Evolutionary conservation across 1,140 invertebrate species (phyloP), one percentile per base, ranked within the genome.

Genomic region (Leptinotarsa defecta): DNA sequence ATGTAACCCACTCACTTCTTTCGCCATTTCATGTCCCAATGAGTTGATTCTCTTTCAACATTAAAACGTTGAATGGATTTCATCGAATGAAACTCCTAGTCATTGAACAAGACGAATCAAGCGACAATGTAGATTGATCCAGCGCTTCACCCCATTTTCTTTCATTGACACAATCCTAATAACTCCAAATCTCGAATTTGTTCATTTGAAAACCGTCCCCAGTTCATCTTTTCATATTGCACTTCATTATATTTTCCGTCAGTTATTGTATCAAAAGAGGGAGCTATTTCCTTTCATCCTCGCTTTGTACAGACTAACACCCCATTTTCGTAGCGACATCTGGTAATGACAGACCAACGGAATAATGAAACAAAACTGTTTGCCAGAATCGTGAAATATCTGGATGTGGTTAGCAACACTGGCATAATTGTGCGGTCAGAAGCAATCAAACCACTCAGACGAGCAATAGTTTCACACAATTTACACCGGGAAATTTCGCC

Each of bases 361-460:
- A 77, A 77, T 79, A 80, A 80, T 80, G 74, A 75, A 75, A 79
- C 74, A 64, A 49, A 77, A 75, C 76, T 75, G 79, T 80, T 80
- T 74, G 70, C 75, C 65, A 24, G 49, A 48, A 22, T 48, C 27
- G 63, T 61, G 71, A 73, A 73, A 80, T 80, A 77, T 79, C 76
- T 77, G 75, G 75, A 79, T 75, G 74, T 52, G 74, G 76, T 76
- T 77, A 77, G 76, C 79, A 78, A 77, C 79, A 74, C 71, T 71
- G 73, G 74, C 75, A 78, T 79, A 76, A 81, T 81, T 81, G 79
- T 79, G 79, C 76, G 79, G 79, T 79, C 79, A 79, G 68, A 79
- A 78, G 79, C 78, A 79, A 81, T 81, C 79, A 79, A 76, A 76
- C 74, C 76, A 71, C 74, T 67, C 72, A 73, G 73, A 77, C 63